Evolutionary conservation across 1,140 invertebrate species (phyloP).

Genomic region (Papilio helenus): DNA sequence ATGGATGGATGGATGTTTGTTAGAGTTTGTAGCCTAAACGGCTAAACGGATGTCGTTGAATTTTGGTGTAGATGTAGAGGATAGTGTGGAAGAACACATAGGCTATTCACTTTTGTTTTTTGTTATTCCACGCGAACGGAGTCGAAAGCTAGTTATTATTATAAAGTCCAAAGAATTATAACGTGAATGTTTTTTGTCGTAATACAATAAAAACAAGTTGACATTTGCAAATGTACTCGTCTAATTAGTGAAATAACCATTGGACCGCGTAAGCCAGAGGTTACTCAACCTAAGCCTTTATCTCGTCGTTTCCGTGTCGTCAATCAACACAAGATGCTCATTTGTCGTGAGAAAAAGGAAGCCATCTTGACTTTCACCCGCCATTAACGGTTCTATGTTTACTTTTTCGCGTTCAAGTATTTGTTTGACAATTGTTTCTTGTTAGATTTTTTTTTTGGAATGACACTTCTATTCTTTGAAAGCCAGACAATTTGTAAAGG

Average conservation of each 20-base stretch:
- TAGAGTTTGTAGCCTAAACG: no score
- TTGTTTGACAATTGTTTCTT: slow-evolving; percentile 59
- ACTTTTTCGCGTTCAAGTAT: slow-evolving; percentile 56
- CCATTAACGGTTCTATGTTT: slow-evolving; percentile 60
- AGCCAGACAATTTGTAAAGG: neutral
- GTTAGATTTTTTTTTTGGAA: slow-evolving; percentile 45
- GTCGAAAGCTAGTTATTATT: no score
- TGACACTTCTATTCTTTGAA: slow-evolving; percentile 23
- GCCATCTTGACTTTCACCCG: slow-evolving; percentile 62
- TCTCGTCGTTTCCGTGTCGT: slow-evolving; percentile 54
- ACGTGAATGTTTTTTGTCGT: neutral
- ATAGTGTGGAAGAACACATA: no score
- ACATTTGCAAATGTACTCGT: slow-evolving; percentile 27
- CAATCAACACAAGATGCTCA: slow-evolving; percentile 60
- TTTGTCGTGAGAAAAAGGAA: slow-evolving; percentile 73
- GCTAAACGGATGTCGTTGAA: no score
- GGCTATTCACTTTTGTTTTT: no score
- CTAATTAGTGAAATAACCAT: slow-evolving; percentile 39
- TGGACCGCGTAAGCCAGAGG: slow-evolving; percentile 18
- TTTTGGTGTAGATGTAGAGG: no score
- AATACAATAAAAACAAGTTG: neutral
- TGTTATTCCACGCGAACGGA: no score
- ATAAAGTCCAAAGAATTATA: neutral
- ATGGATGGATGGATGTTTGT: no score
- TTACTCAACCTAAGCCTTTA: slow-evolving; percentile 36